A percentile compares a stretch with the other conserved stretches of the same genome.
Evolutionary conservation across 2,888 invertebrate genomes (phyloP).

Genomic region (Eucera pruinosa): DNA sequence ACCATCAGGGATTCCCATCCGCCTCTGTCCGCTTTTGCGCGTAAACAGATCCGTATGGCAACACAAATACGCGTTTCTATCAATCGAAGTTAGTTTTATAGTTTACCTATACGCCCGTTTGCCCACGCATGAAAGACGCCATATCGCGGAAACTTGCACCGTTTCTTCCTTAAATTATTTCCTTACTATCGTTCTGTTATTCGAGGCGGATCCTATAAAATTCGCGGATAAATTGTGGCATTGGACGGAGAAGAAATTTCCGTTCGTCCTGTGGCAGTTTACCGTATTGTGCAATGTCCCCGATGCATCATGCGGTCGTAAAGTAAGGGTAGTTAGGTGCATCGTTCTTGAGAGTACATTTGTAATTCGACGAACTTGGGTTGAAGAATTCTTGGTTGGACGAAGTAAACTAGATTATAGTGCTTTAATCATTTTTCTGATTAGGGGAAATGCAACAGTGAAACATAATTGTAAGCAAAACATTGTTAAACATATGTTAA

Average conservation of each 20-base stretch:
- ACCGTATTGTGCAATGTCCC: no score
- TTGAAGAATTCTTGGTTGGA: no score
- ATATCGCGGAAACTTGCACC: background rate
- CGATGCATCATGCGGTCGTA: no score
- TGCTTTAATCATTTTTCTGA: no score
- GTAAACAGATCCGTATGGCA: slow-evolving; percentile 37
- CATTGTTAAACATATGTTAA: no score
- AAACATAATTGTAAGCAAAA: no score
- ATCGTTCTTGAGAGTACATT: no score
- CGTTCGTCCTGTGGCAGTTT: background rate
- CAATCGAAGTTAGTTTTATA: slow-evolving; percentile 24
- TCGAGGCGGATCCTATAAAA: background rate
- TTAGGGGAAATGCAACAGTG: no score
- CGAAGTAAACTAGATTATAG: no score
- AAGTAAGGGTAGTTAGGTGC: no score
- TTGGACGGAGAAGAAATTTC: background rate
- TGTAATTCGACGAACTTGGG: no score
- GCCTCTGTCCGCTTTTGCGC: slow-evolving; percentile 16
- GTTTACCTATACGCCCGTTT: slow-evolving; percentile 21
- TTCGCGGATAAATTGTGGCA: background rate
- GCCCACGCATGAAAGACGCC: background rate
- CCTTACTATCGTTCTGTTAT: background rate
- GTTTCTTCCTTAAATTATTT: background rate
- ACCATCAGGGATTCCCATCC: slow-evolving; percentile 60
- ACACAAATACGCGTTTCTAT: slow-evolving; percentile 14